Evolutionary conservation across 1,140 invertebrate species (phyloP), one percentile per base, ranked within the genome.

Genomic region (Calliphora vicina): DNA sequence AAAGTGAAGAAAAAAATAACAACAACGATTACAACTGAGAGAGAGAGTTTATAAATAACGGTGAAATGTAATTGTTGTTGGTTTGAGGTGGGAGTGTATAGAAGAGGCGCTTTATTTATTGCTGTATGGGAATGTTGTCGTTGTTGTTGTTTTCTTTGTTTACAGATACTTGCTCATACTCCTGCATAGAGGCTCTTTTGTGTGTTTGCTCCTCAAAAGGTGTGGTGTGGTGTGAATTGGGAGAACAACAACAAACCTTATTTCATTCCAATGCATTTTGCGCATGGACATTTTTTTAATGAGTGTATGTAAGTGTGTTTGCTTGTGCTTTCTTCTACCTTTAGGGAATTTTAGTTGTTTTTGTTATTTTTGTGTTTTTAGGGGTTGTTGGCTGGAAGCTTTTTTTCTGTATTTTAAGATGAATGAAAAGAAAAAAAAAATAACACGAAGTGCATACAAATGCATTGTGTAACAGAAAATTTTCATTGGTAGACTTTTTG

Each of bases 231-330:
- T 35, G 45, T 57, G 45, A 8, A 8, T 67, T 3, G 57, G 57
- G 57, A 67, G 57, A 20, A 67, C 57, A 67, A 8, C 35, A 35
- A 35, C 35, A 35, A 35, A 35, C 10, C 10, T 50, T 50, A 50
- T 50, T 67, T 67, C 20, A 67, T 81, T 81, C 80, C 80, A 81
- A 57, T 81, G 43, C 80, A 81, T 81, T 50, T 81, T 61, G 80
- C 80, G 80, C 80, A 81, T 81, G 80, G 80, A 81, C 80, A 81
- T 81, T 81, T 81, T 23, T 17, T 29, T n/a, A n/a, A 20, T 73
- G 71, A 17, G 71, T 73, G 71, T 73, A 29, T 50, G 78, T 45
- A n/a, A n/a, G n/a, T n/a, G n/a, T 57, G 43, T 26, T 13, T 57
- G 23, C 17, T 17, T 67, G n/a, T n/a, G n/a, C n/a, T n/a, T n/a